These are phyloP conservation scores for Corvus cornix DNA, from an alignment of 2,113 vertebrate genomes.

Conservation along the genomic window DNA sequence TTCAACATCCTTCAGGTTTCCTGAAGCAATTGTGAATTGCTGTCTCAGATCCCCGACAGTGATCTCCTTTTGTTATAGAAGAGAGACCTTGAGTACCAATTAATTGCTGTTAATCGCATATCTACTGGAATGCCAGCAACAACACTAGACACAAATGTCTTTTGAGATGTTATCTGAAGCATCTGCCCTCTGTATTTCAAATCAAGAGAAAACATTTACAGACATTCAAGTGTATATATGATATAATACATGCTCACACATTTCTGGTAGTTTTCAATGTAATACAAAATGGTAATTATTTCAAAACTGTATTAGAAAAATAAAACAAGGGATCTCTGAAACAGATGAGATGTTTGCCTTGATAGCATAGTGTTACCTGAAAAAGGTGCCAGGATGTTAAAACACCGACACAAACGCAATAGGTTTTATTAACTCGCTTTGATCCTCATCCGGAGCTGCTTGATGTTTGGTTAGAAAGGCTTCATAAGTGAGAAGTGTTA, in stretches of 20 bases:
- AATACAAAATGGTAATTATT: not conserved
- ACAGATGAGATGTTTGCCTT: not conserved
- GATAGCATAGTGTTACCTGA: not conserved
- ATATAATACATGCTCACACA: rapidly evolving
- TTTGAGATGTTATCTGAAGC: not conserved
- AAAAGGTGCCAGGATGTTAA: not conserved
- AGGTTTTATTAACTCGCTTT: not conserved
- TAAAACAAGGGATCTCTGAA: not conserved
- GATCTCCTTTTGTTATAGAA: not conserved
- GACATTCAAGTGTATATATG: not conserved
- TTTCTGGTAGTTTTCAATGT: not conserved
- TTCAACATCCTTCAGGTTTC: not conserved
- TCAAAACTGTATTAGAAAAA: not conserved
- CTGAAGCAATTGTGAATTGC: not conserved
- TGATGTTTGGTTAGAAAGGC: conserved; percentile 12
- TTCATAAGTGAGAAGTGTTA: not conserved
- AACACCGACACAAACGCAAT: not conserved
- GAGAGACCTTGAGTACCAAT: not conserved
- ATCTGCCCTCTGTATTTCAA: not conserved
- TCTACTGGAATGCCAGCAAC: not conserved
- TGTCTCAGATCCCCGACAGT: not conserved
- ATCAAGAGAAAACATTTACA: not conserved
- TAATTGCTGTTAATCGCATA: not conserved
- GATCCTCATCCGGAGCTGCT: not conserved
- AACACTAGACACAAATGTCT: not conserved